Base-by-base conservation (phyloP, 2,797 vertebrate species). In the Scarus forsteni region DNA sequence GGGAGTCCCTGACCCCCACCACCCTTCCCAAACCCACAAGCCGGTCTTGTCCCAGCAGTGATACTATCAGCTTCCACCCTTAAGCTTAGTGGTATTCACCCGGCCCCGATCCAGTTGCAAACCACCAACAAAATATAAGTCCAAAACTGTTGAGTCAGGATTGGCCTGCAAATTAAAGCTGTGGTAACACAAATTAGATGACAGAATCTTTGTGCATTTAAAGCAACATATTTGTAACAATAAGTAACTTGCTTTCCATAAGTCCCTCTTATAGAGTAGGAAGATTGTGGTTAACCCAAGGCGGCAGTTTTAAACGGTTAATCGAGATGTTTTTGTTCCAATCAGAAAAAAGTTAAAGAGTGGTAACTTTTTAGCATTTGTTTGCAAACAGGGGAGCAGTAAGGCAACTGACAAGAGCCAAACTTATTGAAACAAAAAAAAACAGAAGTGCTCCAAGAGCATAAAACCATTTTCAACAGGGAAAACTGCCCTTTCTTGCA, bases 11-110 rank as follows among this genome's bases (percentile, higher is more conserved):
- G 43, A 27, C 12, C 34, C 19, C 44, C 27, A 18, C 12, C 34
- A n/a, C 27, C 27, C 52, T 43, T 5, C 45, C 61, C 39, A 42
- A 65, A 64, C 42, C 63, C 60, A 16, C 39, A 18, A 49, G 19
- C 34, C 42, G 40, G 10, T 36, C 53, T 51, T 66, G 18, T 51
- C 74, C 60, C 66, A n/a, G 51, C 38, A 57, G 71, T 70, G 58
- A 63, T 76, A 54, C 80, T 58, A 77, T 88, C 84, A 75, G 7
- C 76, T 79, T 63, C 73, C 63, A 70, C 55, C 69, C 46, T 40
- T 83, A 73, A 85, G 69, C 80, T 81, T 81, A 66, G 80, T 77
- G 87, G 82, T 83, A 92, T 79, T 84, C 85, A 27, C 64, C 18
- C 19, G 53, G 62, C 52, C 70, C 80, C 56, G 73, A 90, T 93